Evolutionary conservation across 2,888 invertebrate species (phyloP).

Genomic region (Phyto melanocephala): DNA sequence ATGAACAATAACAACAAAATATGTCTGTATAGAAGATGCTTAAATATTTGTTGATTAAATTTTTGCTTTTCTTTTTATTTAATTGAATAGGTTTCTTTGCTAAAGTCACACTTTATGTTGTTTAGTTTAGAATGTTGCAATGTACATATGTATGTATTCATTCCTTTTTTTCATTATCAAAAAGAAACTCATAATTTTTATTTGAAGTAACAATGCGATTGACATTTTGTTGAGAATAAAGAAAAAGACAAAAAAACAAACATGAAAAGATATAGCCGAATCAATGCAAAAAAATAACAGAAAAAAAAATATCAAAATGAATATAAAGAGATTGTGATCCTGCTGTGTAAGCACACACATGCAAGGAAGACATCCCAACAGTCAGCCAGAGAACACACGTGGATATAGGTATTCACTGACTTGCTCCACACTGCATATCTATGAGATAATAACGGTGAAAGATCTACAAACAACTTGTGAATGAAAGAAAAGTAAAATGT

Average conservation of each 20-base stretch:
- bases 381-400: slow-evolving; percentile 14
- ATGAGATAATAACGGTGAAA: slow-evolving; percentile 26
- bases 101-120: slow-evolving; percentile 22
- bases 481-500: slow-evolving; percentile 28
- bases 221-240: slow-evolving; percentile 37
- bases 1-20: background rate
- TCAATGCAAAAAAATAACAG: slow-evolving; percentile 31
- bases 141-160: background rate
- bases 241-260: slow-evolving; percentile 7
- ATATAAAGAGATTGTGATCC: slow-evolving; percentile 65
- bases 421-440: background rate
- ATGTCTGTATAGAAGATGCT: slow-evolving; percentile 26
- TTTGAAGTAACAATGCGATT: slow-evolving; percentile 55
- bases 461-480: slow-evolving; percentile 43
- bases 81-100: slow-evolving; percentile 35
- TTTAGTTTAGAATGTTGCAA: background rate
- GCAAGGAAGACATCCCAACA: slow-evolving; percentile 55
- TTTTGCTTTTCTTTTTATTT: background rate
- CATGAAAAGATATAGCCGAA: slow-evolving; percentile 21
- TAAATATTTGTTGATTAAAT: slow-evolving; percentile 44
- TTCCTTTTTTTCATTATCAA: slow-evolving; percentile 40
- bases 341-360: slow-evolving; percentile 71
- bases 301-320: slow-evolving; percentile 39
- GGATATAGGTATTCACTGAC: slow-evolving; percentile 66
- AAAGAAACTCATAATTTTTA: slow-evolving; percentile 50